Base-by-base conservation (phyloP, 2,888 invertebrate genomes). In the Dasysyrphus tricinctus region DNA sequence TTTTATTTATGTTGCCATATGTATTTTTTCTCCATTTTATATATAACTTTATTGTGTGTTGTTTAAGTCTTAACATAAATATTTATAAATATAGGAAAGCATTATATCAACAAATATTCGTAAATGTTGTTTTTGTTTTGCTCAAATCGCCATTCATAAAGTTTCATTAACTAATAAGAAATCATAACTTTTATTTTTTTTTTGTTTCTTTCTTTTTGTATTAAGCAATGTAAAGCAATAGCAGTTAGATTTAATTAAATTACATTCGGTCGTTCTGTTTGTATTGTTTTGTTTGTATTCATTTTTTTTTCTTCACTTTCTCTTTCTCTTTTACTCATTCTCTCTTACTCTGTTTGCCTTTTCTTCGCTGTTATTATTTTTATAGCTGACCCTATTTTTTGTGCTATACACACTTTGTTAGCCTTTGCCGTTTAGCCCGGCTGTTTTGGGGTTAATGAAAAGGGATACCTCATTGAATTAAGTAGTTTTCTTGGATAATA, bases 161-260 rank as follows among this genome's bases (percentile, higher is more conserved):
- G 57, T 54, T 69, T 77, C 69, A 78, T 74, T 77, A 81, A 85
- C 85, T 85, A 81, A 85, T 77, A 85, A 81, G 76, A 85, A 85
- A 85, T 85, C 77, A 80, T 74, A 77, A 78, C 73, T 61, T 77
- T 37, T 49, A n/a, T 80, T 57, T 32, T 54, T 7, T n/a, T 29
- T 32, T 11, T 42, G 7, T 24, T 6, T 24, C 3, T 24, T 24
- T 24, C 24, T 3, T 24, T 24, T 24, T 24, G 24, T 24, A 24
- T n/a, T 24, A 24, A 24, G 24, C 24, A 24, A 24, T 9, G 44
- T 69, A 34, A 24, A 42, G 39, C 39, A 29, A 57, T 54, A 61
- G 70, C 56, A 42, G 75, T 57, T 63, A 51, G 42, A 84, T 80
- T 76, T 59, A 80, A 80, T 84, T 80, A 80, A 84, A 76, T 80